A percentile compares a stretch with the other conserved stretches of the same genome.
Evolutionary conservation across 2,113 vertebrate genomes (phyloP).

Genomic region (Macrotis lagotis): DNA sequence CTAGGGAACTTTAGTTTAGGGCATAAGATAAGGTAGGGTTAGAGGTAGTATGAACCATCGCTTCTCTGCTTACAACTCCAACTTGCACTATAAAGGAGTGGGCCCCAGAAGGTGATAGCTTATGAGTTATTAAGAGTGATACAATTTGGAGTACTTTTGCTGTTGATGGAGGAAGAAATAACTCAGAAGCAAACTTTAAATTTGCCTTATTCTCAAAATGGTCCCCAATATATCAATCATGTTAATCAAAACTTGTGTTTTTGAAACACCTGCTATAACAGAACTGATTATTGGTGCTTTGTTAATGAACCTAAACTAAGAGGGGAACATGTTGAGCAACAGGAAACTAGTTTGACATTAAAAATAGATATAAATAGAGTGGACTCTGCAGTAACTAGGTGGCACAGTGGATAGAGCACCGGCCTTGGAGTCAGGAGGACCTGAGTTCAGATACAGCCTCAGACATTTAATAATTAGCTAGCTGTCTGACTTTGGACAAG

Average conservation of each 20-base stretch:
- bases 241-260: background rate
- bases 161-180: background rate
- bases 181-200: background rate
- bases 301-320: background rate
- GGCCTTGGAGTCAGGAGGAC: no score
- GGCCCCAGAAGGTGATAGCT: background rate
- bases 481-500: no score
- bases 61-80: background rate
- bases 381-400: no score
- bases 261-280: background rate
- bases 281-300: background rate
- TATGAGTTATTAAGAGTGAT: background rate
- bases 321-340: background rate
- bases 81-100: background rate
- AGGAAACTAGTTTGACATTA: background rate
- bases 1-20: background rate
- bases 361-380: background rate
- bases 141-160: background rate
- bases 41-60: background rate
- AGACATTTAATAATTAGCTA: no score
- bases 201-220: background rate
- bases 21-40: background rate
- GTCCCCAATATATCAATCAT: background rate
- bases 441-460: no score
- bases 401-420: no score